Evolutionary conservation across 2,888 invertebrate genomes (phyloP), one percentile per base, ranked within the genome.

Genomic region (Erebia aethiops): DNA sequence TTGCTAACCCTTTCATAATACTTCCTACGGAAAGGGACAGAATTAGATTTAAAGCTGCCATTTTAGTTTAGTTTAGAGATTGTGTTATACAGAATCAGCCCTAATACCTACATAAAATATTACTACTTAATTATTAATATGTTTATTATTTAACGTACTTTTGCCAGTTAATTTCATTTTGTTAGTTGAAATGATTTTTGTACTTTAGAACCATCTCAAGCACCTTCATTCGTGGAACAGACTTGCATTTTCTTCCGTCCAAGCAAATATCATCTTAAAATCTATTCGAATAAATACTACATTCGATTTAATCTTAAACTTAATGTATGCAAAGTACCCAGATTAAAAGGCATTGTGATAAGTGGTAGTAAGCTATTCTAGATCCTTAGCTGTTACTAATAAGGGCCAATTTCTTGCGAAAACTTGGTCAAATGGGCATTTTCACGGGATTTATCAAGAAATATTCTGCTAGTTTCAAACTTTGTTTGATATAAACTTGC

Each of bases 311-410:
- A 57, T 13, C 13, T 14, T 1, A 56, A 57, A 57, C 26, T 35
- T 57, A 35, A 57, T 57, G 57, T 57, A 57, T 57, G 57, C 57
- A 57, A 57, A 57, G 26, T 57, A 57, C 14, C 35, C 14, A 57
- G 56, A 10, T 35, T 57, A 7, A 26, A 26, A 5, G 35, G 14
- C 26, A 57, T 35, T 35, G 21, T 57, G 13, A 57, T 57, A 5
- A 26, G 13, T 26, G 13, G 13, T 21, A 21, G 14, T 26, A 26
- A 9, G 14, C 26, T 57, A 57, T 58, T 41, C 14, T 58, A 14
- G 35, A 13, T 35, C 7, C 41, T 58, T 8, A 11, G 13, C 5
- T 26, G 9, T n/a, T 58, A n/a, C 1, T n/a, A 14, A 58, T 58
- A 58, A 26, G 8, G 35, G 26, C 14, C n/a, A 58, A 58, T 14